phyloP scores from a whole-genome alignment of 2,888 invertebrate species.

The Leucania comma region DNA sequence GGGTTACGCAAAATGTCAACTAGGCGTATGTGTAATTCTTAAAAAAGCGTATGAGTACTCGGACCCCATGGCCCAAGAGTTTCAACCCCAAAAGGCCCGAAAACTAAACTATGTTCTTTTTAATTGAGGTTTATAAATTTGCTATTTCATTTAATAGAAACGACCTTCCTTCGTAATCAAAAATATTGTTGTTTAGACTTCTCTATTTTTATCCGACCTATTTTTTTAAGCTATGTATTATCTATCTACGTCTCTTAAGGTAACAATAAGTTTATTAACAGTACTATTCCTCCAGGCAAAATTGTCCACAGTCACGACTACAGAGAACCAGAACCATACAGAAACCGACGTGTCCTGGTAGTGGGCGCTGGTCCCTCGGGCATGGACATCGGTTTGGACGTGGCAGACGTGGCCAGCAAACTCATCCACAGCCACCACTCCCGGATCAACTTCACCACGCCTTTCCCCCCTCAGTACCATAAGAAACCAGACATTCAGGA shows the following conservation, averaged over 20 bases:
- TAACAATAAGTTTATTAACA: not conserved
- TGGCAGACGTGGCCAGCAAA: slow-evolving; percentile 83
- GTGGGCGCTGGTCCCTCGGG: slow-evolving; percentile 94
- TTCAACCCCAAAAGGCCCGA: too few species aligned
- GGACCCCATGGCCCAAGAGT: too few species aligned
- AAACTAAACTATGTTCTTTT: too few species aligned
- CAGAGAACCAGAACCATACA: slow-evolving; percentile 91
- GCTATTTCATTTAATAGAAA: too few species aligned
- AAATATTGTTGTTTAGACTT: not conserved
- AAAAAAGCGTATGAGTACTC: too few species aligned
- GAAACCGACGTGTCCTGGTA: slow-evolving; percentile 91
- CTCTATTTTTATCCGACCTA: not conserved
- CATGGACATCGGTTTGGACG: slow-evolving; percentile 93
- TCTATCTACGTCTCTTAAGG: too few species aligned
- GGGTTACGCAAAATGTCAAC: too few species aligned
- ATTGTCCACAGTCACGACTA: slow-evolving; percentile 94
- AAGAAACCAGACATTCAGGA: slow-evolving; percentile 89
- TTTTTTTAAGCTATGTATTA: not conserved
- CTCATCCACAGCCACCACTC: slow-evolving; percentile 90
- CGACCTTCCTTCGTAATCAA: not conserved
- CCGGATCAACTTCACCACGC: slow-evolving; percentile 77
- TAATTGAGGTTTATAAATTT: too few species aligned
- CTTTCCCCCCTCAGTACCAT: slow-evolving; percentile 86
- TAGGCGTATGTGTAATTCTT: too few species aligned
- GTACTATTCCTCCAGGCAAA: slow-evolving; percentile 80